Evolutionary conservation across 1,140 invertebrate genomes (phyloP).

Genomic region (Ephestia elutella): DNA sequence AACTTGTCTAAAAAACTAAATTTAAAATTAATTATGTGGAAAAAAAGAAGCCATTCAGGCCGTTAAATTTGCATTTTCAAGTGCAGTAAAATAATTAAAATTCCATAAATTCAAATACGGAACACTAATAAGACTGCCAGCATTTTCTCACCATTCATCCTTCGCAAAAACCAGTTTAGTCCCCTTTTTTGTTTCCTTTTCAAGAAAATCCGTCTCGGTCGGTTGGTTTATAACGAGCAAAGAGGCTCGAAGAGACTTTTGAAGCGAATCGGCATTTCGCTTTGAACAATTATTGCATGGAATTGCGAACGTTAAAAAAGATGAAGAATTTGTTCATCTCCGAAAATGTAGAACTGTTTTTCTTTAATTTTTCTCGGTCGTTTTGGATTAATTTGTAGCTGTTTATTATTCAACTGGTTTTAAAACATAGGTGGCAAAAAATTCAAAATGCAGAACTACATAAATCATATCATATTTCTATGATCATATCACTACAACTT

Average conservation of each 20-base stretch:
- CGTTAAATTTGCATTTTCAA: too few species aligned
- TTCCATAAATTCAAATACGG: not conserved
- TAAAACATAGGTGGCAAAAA: too few species aligned
- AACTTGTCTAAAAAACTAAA: too few species aligned
- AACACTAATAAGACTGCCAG: not conserved
- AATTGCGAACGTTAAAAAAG: not conserved
- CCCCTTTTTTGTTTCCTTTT: not conserved
- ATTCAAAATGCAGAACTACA: too few species aligned
- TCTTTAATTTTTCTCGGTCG: not conserved
- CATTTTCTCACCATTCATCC: not conserved
- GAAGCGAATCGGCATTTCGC: slow-evolving; percentile 4
- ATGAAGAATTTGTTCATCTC: not conserved
- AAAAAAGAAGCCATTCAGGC: too few species aligned
- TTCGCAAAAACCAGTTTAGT: not conserved
- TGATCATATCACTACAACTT: too few species aligned
- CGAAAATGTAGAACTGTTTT: not conserved
- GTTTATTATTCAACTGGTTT: too few species aligned
- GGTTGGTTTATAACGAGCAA: slow-evolving; percentile 3
- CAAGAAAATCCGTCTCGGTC: not conserved
- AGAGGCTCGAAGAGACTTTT: not conserved
- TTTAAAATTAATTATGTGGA: too few species aligned
- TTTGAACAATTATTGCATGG: not conserved
- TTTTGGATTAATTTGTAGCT: not conserved
- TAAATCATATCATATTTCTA: too few species aligned
- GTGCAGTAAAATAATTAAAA: not conserved